phyloP scores from a whole-genome alignment of 2,888 invertebrate species.

The Tetramorium bicarinatum region DNA sequence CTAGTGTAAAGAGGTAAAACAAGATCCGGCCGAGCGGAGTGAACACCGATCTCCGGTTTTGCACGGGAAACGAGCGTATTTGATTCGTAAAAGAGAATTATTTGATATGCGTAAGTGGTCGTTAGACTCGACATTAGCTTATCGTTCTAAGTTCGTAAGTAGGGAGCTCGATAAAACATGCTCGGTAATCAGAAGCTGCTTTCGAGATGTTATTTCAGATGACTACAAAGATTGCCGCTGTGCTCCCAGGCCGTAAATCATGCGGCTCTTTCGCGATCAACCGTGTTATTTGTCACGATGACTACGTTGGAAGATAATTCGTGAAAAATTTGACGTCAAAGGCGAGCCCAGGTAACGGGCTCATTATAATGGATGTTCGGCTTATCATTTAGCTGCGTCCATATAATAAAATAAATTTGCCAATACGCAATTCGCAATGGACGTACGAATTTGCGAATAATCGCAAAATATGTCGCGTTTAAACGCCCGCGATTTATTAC shows the following conservation, averaged over 20 bases:
- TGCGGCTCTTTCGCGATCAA: constrained; percentile 50
- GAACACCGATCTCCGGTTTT: constrained; percentile 8
- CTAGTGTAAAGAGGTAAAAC: not conserved
- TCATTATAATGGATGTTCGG: constrained; percentile 56
- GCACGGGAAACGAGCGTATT: constrained; percentile 6
- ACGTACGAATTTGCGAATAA: constrained; percentile 56
- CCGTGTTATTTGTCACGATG: constrained; percentile 54
- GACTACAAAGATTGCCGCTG: constrained; percentile 63
- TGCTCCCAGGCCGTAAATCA: constrained; percentile 49
- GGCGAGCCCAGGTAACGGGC: constrained; percentile 44
- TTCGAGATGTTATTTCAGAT: constrained; percentile 52
- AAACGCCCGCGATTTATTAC: constrained; percentile 53
- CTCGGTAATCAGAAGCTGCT: constrained; percentile 59
- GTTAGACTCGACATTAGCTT: constrained; percentile 50
- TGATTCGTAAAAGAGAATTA: constrained; percentile 23
- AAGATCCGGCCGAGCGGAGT: not conserved
- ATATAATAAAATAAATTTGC: constrained; percentile 53
- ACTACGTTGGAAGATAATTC: constrained; percentile 53
- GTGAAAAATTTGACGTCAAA: constrained; percentile 56
- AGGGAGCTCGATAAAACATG: constrained; percentile 56
- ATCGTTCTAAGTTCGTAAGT: constrained; percentile 44
- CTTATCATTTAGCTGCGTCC: constrained; percentile 51
- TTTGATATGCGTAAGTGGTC: constrained; percentile 31
- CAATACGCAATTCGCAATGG: constrained; percentile 43
- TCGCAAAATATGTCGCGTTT: constrained; percentile 56